A percentile compares a stretch with the other conserved stretches of the same genome.
phyloP scores from a whole-genome alignment of 2,113 vertebrate species.

The Leucosticte australis region DNA sequence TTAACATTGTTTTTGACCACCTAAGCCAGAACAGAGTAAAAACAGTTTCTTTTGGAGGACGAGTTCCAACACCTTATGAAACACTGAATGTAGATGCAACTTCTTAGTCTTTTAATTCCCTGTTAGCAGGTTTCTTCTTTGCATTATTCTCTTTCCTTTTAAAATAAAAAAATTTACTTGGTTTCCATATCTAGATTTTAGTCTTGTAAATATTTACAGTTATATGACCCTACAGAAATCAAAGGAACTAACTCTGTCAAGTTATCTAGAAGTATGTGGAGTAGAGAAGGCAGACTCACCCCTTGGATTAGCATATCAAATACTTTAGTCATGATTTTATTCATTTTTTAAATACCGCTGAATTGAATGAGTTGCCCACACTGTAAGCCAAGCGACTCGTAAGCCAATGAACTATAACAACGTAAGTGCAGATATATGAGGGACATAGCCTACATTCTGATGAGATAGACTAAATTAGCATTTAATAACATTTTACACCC shows the following conservation, averaged over 20 bases:
- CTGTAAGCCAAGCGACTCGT: not conserved
- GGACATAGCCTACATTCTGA: constrained; percentile 18
- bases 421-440: not conserved
- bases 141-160: not conserved
- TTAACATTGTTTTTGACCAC: not conserved
- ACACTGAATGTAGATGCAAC: not conserved
- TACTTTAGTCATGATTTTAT: not conserved
- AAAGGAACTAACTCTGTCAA: not conserved
- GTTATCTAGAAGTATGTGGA: not conserved
- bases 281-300: not conserved
- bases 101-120: not conserved
- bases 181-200: not conserved
- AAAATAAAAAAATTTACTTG: not conserved
- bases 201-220: not conserved
- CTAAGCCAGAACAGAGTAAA: not conserved
- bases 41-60: not conserved
- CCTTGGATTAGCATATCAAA: not conserved
- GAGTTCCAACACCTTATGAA: not conserved
- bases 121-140: not conserved
- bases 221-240: not conserved
- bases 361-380: not conserved
- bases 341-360: not conserved
- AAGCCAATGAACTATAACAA: not conserved
- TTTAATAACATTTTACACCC: constrained; percentile 34
- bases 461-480: constrained; percentile 17